phyloP scores from a whole-genome alignment of 2,797 vertebrate genomes.

The Lates japonicus region DNA sequence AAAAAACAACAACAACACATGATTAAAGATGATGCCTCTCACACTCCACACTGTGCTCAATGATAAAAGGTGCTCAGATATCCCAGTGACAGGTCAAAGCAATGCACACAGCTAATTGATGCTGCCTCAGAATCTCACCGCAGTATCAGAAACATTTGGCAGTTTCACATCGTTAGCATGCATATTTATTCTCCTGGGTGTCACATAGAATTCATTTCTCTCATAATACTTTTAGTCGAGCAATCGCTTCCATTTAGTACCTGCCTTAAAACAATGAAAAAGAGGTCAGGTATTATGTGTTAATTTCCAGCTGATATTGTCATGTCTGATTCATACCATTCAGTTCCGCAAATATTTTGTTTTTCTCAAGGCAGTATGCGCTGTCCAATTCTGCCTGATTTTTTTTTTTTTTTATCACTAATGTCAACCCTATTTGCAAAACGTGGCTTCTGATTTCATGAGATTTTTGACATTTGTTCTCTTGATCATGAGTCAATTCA shows the following conservation, averaged over 20 bases:
- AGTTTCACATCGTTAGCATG: conserved; percentile 71
- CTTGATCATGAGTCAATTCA: conserved; percentile 9
- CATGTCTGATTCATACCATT: conserved; percentile 28
- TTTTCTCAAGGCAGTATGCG: conserved; percentile 14
- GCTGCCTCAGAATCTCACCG: conserved; percentile 75
- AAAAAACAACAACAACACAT: conserved; percentile 68
- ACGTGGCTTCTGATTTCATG: conserved; percentile 2
- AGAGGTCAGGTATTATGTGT: conserved; percentile 37
- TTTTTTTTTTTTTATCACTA: neutral
- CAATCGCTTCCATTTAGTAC: conserved; percentile 56
- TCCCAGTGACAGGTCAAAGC: conserved; percentile 87
- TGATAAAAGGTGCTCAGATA: conserved; percentile 87
- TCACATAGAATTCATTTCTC: conserved; percentile 55
- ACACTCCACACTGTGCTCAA: conserved; percentile 72
- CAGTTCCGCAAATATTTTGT: conserved; percentile 20
- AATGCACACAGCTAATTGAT: conserved; percentile 85
- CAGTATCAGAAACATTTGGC: conserved; percentile 76
- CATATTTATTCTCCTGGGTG: conserved; percentile 69
- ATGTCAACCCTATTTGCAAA: conserved; percentile 12
- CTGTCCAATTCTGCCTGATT: neutral
- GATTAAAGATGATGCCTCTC: conserved; percentile 87
- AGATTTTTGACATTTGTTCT: conserved; percentile 31
- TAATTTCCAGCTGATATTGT: conserved; percentile 47
- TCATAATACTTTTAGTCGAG: conserved; percentile 55
- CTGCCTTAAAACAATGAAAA: conserved; percentile 55